phyloP scores from a whole-genome alignment of 2,113 vertebrate genomes.

The Notiomystis cincta region DNA sequence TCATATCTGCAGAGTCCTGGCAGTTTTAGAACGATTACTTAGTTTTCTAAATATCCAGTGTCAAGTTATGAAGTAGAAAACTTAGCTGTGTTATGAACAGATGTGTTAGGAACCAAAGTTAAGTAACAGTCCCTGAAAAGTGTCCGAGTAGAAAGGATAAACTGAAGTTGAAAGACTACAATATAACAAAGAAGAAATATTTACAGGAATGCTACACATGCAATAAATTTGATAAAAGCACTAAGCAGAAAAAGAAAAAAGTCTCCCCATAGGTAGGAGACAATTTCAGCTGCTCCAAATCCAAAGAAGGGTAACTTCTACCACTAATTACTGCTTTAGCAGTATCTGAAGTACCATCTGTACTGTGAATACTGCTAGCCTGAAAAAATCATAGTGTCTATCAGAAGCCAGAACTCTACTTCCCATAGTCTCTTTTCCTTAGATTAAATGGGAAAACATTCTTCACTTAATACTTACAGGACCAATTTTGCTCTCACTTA shows the following conservation, averaged over 20 bases:
- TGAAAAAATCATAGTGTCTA: constrained; percentile 70
- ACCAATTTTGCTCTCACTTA: neutral
- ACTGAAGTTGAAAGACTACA: neutral
- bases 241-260: constrained; percentile 31
- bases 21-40: neutral
- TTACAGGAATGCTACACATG: neutral
- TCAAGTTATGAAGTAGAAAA: neutral
- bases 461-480: neutral
- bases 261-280: neutral
- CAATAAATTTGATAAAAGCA: constrained; percentile 21
- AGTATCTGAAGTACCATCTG: constrained; percentile 55
- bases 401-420: constrained; percentile 52
- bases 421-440: constrained; percentile 3
- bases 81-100: neutral
- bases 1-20: neutral
- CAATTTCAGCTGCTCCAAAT: constrained; percentile 39
- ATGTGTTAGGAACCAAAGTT: neutral
- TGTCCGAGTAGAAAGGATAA: neutral
- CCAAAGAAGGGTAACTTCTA: constrained; percentile 19
- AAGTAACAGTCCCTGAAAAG: neutral
- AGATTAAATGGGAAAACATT: neutral
- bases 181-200: neutral
- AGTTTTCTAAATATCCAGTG: neutral
- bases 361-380: constrained; percentile 70
- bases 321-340: constrained; percentile 43